Percentiles rank a stretch among this genome's conserved stretches.
phyloP scores from a whole-genome alignment of 2,888 invertebrate genomes.

The Yponomeuta evonymella region DNA sequence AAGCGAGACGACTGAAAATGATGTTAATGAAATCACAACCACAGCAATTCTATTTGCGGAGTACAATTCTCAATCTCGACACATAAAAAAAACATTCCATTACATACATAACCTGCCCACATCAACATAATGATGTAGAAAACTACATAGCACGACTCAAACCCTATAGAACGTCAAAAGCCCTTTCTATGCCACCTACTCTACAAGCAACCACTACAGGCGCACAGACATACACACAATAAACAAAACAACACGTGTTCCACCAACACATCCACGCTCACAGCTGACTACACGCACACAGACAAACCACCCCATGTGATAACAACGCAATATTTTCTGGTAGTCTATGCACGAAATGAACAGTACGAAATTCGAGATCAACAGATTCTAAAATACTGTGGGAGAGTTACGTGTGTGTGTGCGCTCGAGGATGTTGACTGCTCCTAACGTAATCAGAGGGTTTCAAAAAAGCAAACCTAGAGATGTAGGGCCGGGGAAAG shows the following conservation, averaged over 20 bases:
- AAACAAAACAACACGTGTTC: constrained; percentile 33
- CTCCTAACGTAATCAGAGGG: constrained; percentile 61
- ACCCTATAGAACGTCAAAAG: constrained; percentile 2
- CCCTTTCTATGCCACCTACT: constrained; percentile 3
- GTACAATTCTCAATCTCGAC: not conserved
- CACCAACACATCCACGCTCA: constrained; percentile 32
- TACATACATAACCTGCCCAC: not conserved
- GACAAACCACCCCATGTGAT: not conserved
- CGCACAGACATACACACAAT: not conserved
- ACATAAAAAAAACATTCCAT: not conserved
- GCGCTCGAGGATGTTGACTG: constrained; percentile 49
- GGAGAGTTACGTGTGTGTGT: constrained; percentile 32
- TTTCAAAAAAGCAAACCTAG: constrained; percentile 59
- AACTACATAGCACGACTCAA: constrained; percentile 4
- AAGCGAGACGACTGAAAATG: too few relatives aligned
- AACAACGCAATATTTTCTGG: not conserved
- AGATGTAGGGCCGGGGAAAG: constrained; percentile 47
- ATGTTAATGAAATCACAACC: too few relatives aligned
- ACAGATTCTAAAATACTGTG: not conserved
- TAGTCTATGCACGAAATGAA: not conserved
- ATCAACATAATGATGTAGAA: not conserved
- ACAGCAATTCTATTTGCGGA: too few relatives aligned
- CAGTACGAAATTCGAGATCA: not conserved
- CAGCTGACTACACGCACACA: constrained; percentile 64
- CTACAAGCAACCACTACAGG: not conserved